phyloP scores from a whole-genome alignment of 2,888 invertebrate genomes.

The Teleiodes luculella region DNA sequence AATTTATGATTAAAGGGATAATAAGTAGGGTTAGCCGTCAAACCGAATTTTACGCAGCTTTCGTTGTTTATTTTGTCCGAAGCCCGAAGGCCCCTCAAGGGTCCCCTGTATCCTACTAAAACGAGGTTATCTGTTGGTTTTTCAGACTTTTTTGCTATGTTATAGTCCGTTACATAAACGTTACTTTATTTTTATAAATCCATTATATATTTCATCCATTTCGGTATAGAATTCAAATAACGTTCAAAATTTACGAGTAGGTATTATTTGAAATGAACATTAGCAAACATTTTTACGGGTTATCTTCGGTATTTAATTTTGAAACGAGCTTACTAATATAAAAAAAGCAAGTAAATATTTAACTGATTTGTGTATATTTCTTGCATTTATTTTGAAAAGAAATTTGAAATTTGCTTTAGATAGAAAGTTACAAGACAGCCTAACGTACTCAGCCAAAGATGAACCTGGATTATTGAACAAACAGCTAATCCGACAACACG shows the following conservation, averaged over 20 bases:
- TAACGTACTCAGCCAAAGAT: background rate
- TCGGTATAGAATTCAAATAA: too few relatives aligned
- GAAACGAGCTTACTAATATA: too few relatives aligned
- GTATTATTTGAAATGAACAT: too few relatives aligned
- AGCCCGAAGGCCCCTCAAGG: constrained; percentile 7
- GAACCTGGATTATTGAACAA: constrained; percentile 23
- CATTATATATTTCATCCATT: too few relatives aligned
- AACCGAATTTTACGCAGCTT: constrained; percentile 9
- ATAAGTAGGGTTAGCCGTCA: constrained; percentile 10
- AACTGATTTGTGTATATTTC: too few relatives aligned
- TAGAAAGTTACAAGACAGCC: background rate
- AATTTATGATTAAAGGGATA: constrained; percentile 10
- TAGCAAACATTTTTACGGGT: too few relatives aligned
- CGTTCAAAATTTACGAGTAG: too few relatives aligned
- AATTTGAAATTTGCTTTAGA: background rate
- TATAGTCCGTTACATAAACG: background rate
- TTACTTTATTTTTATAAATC: background rate
- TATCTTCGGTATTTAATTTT: too few relatives aligned
- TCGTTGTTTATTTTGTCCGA: constrained; percentile 11
- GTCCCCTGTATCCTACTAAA: background rate
- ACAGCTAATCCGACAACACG: constrained; percentile 44
- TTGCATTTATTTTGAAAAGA: too few relatives aligned
- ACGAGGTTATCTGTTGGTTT: constrained; percentile 11
- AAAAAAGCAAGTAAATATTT: too few relatives aligned
- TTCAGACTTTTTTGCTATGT: constrained; percentile 2